Percentiles rank a stretch among this genome's conserved stretches.
phyloP scores from a whole-genome alignment of 2,888 invertebrate genomes.

The Cosmorhoe ocellata region DNA sequence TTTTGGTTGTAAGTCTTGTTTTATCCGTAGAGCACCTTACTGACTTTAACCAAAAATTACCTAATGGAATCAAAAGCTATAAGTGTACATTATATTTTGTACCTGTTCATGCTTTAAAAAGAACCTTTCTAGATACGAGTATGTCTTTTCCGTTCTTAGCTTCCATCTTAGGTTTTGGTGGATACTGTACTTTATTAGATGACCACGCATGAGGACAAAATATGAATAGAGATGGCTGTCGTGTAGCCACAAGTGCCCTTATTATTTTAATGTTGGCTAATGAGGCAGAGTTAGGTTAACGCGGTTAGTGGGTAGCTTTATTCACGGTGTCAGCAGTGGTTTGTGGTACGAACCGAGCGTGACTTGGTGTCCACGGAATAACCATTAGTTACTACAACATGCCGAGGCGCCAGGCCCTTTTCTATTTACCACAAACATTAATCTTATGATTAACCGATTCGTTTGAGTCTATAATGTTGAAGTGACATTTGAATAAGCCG shows the following conservation, averaged over 20 bases:
- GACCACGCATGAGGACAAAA: no score
- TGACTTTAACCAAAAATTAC: slow-evolving; percentile 31
- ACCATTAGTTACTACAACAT: slow-evolving; percentile 3
- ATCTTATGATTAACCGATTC: slow-evolving; percentile 58
- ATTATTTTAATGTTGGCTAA: slow-evolving; percentile 68
- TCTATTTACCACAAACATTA: slow-evolving; percentile 66
- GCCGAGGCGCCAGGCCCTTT: slow-evolving; percentile 39
- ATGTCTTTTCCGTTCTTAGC: no score
- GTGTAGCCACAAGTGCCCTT: slow-evolving; percentile 48
- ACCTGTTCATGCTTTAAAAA: no score
- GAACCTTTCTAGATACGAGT: no score
- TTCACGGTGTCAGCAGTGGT: slow-evolving; percentile 61
- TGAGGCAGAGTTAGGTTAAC: slow-evolving; percentile 60
- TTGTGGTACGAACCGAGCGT: slow-evolving; percentile 59
- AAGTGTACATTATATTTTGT: no score
- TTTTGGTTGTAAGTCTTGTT: slow-evolving; percentile 31
- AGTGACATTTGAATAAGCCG: slow-evolving; percentile 52
- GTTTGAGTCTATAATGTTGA: slow-evolving; percentile 47
- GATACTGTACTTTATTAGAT: no score
- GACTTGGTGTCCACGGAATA: slow-evolving; percentile 42
- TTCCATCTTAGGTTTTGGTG: no score
- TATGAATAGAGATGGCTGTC: slow-evolving; percentile 39
- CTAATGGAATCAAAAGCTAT: slow-evolving; percentile 23
- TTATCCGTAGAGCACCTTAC: no score
- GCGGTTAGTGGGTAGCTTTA: slow-evolving; percentile 59